Conservation (phyloP, 2,888 invertebrate species). For the Leptura quadrifasciata region DNA sequence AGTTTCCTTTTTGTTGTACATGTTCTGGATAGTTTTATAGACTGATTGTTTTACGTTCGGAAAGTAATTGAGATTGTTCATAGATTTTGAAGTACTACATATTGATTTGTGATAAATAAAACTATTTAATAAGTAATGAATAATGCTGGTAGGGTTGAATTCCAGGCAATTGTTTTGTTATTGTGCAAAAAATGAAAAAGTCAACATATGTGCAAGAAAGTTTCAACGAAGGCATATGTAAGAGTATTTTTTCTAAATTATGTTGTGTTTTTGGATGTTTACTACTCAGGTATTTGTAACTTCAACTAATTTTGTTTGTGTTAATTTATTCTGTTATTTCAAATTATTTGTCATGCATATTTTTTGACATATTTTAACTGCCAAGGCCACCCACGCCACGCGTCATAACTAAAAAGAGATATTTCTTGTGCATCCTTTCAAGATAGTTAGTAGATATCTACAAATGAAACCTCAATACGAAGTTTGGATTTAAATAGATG, state of each 20-base stretch:
- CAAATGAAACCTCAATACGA: too few relatives aligned
- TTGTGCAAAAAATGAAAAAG: background rate
- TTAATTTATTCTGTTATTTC: background rate
- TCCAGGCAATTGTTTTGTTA: background rate
- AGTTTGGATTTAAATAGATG: too few relatives aligned
- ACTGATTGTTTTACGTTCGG: slow-evolving; percentile 40
- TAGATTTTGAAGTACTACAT: slow-evolving; percentile 26
- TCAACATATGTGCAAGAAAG: background rate
- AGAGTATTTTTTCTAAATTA: background rate
- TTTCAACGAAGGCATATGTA: background rate
- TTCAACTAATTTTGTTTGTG: too few relatives aligned
- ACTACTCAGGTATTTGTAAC: too few relatives aligned
- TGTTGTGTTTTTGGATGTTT: too few relatives aligned
- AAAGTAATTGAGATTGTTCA: slow-evolving; percentile 33
- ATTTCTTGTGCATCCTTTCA: too few relatives aligned
- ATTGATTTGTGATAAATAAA: slow-evolving; percentile 38
- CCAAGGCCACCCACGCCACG: too few relatives aligned
- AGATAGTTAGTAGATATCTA: too few relatives aligned
- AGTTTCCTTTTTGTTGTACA: slow-evolving; percentile 38
- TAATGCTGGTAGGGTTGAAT: background rate
- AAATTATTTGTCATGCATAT: too few relatives aligned
- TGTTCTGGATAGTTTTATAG: slow-evolving; percentile 45
- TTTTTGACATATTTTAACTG: too few relatives aligned
- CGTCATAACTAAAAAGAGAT: too few relatives aligned
- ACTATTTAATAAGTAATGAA: slow-evolving; percentile 28